These are phyloP conservation scores for Mimas tiliae DNA, from an alignment of 2,888 invertebrate genomes.

Conservation along the genomic window DNA sequence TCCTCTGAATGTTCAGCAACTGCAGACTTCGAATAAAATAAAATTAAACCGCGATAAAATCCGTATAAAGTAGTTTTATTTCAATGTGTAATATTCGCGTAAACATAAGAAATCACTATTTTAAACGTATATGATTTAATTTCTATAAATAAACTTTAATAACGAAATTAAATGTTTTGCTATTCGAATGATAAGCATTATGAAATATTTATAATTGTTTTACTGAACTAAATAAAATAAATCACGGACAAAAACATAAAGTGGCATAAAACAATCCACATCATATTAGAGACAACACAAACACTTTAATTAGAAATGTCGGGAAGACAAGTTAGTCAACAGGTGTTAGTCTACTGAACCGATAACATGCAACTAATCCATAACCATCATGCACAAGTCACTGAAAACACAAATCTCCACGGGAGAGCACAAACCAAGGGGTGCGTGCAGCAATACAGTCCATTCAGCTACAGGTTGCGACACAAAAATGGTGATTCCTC, in stretches of 20 bases:
- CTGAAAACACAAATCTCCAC: constrained; percentile 50
- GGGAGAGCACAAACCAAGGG: constrained; percentile 63
- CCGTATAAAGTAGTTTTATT: too few relatives aligned
- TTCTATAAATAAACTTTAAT: not conserved
- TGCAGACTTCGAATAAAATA: too few relatives aligned
- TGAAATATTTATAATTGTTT: too few relatives aligned
- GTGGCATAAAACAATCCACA: constrained; percentile 39
- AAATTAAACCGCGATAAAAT: too few relatives aligned
- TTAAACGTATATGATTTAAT: not conserved
- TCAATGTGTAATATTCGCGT: too few relatives aligned
- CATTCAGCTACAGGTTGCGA: constrained; percentile 76
- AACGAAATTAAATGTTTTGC: too few relatives aligned
- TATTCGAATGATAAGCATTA: too few relatives aligned
- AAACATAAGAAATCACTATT: too few relatives aligned
- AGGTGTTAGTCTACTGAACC: constrained; percentile 56
- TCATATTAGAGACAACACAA: constrained; percentile 38
- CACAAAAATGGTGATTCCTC: constrained; percentile 60
- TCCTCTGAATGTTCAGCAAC: too few relatives aligned
- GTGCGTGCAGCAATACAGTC: constrained; percentile 71
- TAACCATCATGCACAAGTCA: constrained; percentile 67
- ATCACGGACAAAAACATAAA: not conserved
- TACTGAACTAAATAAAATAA: not conserved
- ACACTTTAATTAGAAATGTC: constrained; percentile 22
- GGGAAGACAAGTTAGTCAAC: constrained; percentile 59
- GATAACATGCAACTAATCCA: constrained; percentile 50